Evolutionary conservation across 2,888 invertebrate species (phyloP).

Genomic region (Opisthograptis luteolata): DNA sequence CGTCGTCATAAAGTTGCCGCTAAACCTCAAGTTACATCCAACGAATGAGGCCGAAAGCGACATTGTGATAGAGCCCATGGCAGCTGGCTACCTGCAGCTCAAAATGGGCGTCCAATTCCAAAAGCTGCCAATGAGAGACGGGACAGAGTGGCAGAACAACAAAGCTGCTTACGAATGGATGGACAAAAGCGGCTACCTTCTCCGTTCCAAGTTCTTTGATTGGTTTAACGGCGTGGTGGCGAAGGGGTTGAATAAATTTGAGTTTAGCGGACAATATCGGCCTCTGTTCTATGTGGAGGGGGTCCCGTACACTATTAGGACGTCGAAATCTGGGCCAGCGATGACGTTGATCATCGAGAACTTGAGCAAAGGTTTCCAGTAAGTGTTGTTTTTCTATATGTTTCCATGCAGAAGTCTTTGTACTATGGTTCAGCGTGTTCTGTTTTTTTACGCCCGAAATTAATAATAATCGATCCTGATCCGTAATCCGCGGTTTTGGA

Average conservation of each 20-base stretch:
- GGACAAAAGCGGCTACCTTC: slow-evolving; percentile 64
- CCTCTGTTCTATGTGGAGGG: slow-evolving; percentile 53
- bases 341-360: slow-evolving; percentile 75
- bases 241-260: slow-evolving; percentile 64
- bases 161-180: slow-evolving; percentile 68
- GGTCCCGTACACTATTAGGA: slow-evolving; percentile 60
- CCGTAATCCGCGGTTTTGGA: too few relatives aligned
- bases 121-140: slow-evolving; percentile 52
- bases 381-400: background rate
- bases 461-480: too few relatives aligned
- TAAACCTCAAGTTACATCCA: slow-evolving; percentile 50
- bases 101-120: slow-evolving; percentile 64
- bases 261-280: slow-evolving; percentile 12
- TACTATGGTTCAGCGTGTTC: too few relatives aligned
- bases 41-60: slow-evolving; percentile 54
- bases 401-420: too few relatives aligned
- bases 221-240: slow-evolving; percentile 83
- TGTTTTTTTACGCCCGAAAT: too few relatives aligned
- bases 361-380: slow-evolving; percentile 43
- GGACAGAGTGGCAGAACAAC: slow-evolving; percentile 55
- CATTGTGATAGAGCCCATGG: slow-evolving; percentile 61
- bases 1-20: slow-evolving; percentile 79
- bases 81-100: slow-evolving; percentile 75
- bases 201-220: slow-evolving; percentile 70
- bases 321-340: slow-evolving; percentile 79